Base-by-base conservation (phyloP, 2,888 invertebrate species). In the Boloria euphrosyne region DNA sequence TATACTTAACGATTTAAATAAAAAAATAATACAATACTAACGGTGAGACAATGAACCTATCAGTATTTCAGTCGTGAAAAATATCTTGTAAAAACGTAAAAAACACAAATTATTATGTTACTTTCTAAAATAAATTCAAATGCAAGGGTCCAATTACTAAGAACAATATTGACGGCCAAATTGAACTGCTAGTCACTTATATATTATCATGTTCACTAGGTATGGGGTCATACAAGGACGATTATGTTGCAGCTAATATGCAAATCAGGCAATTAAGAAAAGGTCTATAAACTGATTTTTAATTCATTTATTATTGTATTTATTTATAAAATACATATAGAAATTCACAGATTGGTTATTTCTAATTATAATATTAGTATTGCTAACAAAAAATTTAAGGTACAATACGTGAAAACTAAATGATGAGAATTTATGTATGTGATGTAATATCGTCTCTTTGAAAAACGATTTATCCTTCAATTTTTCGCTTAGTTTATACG, bases 131-230 rank as follows among this genome's bases (percentile, higher is more conserved):
- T n/a, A n/a, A 75, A 75, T 74, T 74, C 77, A 84, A 83, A 80
- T 83, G 83, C 85, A 82, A 83, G 84, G 84, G 80, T 82, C 77
- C 70, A 73, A 80, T 80, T 84, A 86, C 84, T 81, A 78, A 76
- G 75, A 77, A 76, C 81, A 80, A 87, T 84, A 85, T 83, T 85
- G 81, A 75, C 74, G 77, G 68, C 69, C 68, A 71, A 67, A 65
- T 62, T 72, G 70, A 69, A 69, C 62, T 69, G 71, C 66, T 70
- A 67, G 67, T 67, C 59, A 62, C 31, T 61, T 70, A 60, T 53
- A 75, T n/a, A n/a, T n/a, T n/a, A n/a, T n/a, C n/a, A n/a, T 72
- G 70, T 79, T 77, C 75, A 74, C 69, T 78, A 77, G 73, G 63
- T 67, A 69, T 72, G 73, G 74, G 69, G 75, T 68, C 74, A 77